Conservation (phyloP, 1,140 invertebrate species). For the Odontomachus brunneus region DNA sequence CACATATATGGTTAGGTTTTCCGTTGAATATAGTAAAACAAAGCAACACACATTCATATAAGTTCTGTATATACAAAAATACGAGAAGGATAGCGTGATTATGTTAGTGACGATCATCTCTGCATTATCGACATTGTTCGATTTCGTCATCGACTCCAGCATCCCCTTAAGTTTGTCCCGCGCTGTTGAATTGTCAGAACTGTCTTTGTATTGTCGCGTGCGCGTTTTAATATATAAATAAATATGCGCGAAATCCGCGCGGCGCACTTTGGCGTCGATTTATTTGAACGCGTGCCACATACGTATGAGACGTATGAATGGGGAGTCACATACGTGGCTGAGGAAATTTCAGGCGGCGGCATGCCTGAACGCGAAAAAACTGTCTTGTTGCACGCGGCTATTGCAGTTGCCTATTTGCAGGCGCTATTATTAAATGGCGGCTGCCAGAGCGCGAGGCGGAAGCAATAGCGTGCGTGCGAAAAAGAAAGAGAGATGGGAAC, state of each 20-base stretch:
- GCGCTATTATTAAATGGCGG: not conserved
- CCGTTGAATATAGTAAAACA: no score
- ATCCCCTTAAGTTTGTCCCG: no score
- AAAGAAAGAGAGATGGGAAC: not conserved
- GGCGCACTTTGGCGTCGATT: not conserved
- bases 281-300: not conserved
- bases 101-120: no score
- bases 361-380: not conserved
- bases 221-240: not conserved
- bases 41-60: no score
- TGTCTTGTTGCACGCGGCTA: not conserved
- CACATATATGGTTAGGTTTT: no score
- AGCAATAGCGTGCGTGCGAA: not conserved
- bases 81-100: no score
- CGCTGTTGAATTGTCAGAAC: no score
- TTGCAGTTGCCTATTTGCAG: slow-evolving; percentile 29
- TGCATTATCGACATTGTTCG: no score
- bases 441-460: not conserved
- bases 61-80: no score
- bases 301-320: not conserved
- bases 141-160: no score
- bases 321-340: not conserved
- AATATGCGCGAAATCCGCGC: not conserved
- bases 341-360: not conserved
- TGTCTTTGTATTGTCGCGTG: no score